Evolutionary conservation across 2,113 vertebrate species (phyloP).

Genomic region (Sminthopsis crassicaudata): DNA sequence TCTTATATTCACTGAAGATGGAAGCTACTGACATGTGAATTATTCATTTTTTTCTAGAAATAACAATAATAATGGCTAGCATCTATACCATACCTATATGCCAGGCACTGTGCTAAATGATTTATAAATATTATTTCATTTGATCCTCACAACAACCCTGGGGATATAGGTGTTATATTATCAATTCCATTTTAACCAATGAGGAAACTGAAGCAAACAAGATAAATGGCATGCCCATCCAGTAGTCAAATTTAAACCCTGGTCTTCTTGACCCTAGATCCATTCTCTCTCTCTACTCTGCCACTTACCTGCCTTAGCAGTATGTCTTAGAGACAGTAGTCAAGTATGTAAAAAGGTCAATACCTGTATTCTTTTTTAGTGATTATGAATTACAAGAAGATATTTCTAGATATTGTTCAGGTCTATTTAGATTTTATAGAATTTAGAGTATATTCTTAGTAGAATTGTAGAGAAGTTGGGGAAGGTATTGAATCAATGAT

Average conservation of each 20-base stretch:
- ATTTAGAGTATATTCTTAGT: neutral
- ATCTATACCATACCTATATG: neutral
- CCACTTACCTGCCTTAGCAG: neutral
- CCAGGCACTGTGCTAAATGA: neutral
- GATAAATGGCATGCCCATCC: neutral
- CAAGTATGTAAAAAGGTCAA: slow-evolving; percentile 26
- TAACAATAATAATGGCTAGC: neutral
- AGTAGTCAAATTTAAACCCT: neutral
- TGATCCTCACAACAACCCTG: neutral
- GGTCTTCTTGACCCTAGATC: neutral
- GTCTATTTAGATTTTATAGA: slow-evolving; percentile 7
- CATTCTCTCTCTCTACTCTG: neutral
- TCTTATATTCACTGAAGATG: neutral
- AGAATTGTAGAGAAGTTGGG: neutral
- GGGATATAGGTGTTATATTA: too few relatives aligned
- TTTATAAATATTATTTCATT: neutral
- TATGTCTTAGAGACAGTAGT: slow-evolving; percentile 17
- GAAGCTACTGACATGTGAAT: neutral
- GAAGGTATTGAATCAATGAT: slow-evolving; percentile 34
- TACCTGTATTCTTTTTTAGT: slow-evolving; percentile 36
- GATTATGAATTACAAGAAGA: slow-evolving; percentile 23
- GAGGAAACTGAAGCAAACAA: neutral
- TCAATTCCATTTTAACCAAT: too few relatives aligned
- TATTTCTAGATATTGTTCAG: slow-evolving; percentile 6
- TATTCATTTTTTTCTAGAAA: neutral